Evolutionary conservation across 1,140 invertebrate species (phyloP), one percentile per base, ranked within the genome.

Genomic region (Drosophila sp.): DNA sequence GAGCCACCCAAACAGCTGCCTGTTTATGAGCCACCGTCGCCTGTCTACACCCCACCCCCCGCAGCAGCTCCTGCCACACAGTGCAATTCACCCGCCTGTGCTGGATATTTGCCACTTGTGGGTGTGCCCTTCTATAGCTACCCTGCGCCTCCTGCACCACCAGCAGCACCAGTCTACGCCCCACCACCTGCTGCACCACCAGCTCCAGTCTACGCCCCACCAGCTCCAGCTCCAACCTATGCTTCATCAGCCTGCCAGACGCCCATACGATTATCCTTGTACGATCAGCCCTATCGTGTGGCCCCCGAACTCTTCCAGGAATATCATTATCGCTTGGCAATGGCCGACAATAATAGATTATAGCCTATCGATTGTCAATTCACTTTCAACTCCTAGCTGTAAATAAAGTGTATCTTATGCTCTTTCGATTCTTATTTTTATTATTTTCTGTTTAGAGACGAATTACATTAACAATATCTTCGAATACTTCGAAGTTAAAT

Each of bases 261-360:
- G 4, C 82, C 82, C 32, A 72, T 87, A 9, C 48, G 80, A 18
- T 41, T 90, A 34, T 89, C 86, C 0, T 45, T 89, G 5, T 65
- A 81, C 11, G 86, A 90, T 54, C 86, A 90, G 21, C 86, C 86
- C 7, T 90, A 76, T 32, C 78, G 86, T 4, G 82, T 81, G 45
- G 89, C 89, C 2, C 86, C 86, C n/a, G 86, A 90, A 63, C 82
- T 90, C 2, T 90, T 90, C 9, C 29, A 56, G 40, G 86, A 90
- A 32, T 90, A 90, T 45, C 50, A 89, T 58, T 84, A 87, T 46
- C 87, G 79, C n/a, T 45, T 87, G 36, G 53, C 46, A 2, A 29
- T 83, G 38, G 79, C 61, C 40, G 66, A 77, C 5, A 40, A 50
- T 8, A 71, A 78, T 56, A 27, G 62, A 2, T 64, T 78, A 53